phyloP scores from a whole-genome alignment of 2,113 vertebrate species.

The Paedocypris sp. region DNA sequence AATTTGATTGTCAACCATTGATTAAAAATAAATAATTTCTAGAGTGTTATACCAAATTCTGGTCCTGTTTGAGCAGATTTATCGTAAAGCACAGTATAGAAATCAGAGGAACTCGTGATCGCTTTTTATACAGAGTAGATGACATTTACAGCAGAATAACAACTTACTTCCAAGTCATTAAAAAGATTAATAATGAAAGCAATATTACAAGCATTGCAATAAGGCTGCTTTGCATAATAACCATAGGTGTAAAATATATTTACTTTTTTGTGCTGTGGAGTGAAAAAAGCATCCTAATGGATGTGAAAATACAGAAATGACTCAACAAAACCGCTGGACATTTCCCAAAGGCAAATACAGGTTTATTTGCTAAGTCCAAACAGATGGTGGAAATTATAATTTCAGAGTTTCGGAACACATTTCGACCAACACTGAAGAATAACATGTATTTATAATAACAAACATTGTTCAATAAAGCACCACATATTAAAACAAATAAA shows the following conservation, averaged over 20 bases:
- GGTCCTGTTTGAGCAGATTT: neutral
- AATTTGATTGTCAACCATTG: no score
- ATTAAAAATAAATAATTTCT: no score
- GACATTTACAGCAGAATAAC: constrained; percentile 30
- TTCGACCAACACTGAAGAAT: no score
- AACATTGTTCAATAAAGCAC: no score
- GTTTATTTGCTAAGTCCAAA: neutral
- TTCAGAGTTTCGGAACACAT: no score
- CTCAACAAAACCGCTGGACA: neutral
- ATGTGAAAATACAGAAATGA: neutral
- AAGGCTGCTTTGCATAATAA: constrained; percentile 2
- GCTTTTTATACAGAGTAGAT: constrained; percentile 33
- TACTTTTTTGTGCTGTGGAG: neutral
- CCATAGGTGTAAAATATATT: neutral
- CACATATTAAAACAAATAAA: no score
- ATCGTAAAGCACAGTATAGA: neutral
- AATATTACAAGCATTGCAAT: constrained; percentile 39
- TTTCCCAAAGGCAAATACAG: constrained; percentile 1
- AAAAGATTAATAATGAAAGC: constrained; percentile 28
- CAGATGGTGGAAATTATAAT: no score
- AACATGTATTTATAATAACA: no score
- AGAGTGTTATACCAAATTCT: constrained; percentile 16
- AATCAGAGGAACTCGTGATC: neutral
- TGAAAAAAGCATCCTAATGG: neutral
- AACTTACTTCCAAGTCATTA: constrained; percentile 46